Base-by-base conservation (phyloP, 1,140 invertebrate species). In the Cyphomyrmex costatus region DNA sequence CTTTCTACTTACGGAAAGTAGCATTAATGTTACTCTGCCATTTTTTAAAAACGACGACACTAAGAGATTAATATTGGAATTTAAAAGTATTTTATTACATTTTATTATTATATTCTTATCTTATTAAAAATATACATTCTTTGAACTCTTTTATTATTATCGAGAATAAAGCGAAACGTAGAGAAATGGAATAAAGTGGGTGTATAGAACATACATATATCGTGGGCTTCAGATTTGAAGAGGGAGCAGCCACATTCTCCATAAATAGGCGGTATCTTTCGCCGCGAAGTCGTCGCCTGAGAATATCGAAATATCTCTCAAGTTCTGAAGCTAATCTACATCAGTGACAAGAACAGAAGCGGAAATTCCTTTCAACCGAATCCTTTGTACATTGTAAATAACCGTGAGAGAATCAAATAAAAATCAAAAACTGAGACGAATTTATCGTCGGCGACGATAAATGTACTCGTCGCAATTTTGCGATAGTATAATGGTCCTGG, bases 321-420 rank as follows among this genome's bases (percentile, higher is more conserved):
- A 71, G 16, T 33, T 33, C 30, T 30, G n/a, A 68, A 42, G 30
- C 63, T 24, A 49, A 53, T 79, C 36, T 19, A 30, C 19, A 42
- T 27, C 21, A 61, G 49, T 70, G 82, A 68, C n/a, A n/a, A 30
- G 78, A 71, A 73, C 53, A 46, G 53, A 16, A 36, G 30, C 49
- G 51, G 46, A 73, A 58, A 16, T 71, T 73, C 36, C 53, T 60
- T 30, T 24, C 49, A 33, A 19, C 51, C 74, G 89, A 83, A 85
- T 86, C 89, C 86, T 93, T 94, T 94, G 92, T 94, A 94, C 86
- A 94, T 94, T 95, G 94, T 95, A 95, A 94, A 95, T 92, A 92
- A 90, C 88, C 87, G 84, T 88, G 80, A 89, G 82, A 49, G 77
- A 90, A 93, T 87, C 49, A 88, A 90, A 83, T 73, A 58, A 88